These are phyloP conservation scores for Calidris pygmaea DNA, from an alignment of 2,113 vertebrate genomes.

Conservation along the genomic window DNA sequence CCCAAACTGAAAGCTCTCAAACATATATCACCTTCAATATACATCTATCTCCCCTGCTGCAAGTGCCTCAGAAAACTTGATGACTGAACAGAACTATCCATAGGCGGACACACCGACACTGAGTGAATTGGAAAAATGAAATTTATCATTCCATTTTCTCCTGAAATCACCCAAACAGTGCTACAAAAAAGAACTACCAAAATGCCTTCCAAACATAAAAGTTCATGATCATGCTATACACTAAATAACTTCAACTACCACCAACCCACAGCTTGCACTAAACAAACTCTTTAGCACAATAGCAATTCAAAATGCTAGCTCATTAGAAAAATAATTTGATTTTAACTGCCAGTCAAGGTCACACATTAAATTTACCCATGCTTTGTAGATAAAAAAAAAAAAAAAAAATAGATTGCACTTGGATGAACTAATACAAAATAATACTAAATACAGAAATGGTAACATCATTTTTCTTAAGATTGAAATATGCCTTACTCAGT, in stretches of 20 bases:
- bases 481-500: not conserved
- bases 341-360: not conserved
- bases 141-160: not conserved
- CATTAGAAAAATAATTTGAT: not conserved
- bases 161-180: not conserved
- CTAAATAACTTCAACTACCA: not conserved
- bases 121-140: not conserved
- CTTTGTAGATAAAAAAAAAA: not conserved
- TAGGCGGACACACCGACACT: fast-evolving
- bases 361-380: not conserved
- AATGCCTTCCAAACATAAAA: not conserved
- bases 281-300: not conserved
- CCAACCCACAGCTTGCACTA: not conserved
- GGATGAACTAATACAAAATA: not conserved
- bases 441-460: not conserved
- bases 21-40: not conserved
- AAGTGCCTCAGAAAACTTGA: not conserved
- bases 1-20: not conserved
- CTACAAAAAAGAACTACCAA: not conserved
- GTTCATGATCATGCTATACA: not conserved
- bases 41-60: not conserved
- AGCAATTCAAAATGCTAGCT: not conserved
- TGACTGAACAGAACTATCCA: not conserved
- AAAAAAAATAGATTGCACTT: not conserved
- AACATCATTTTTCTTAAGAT: not conserved